Base-by-base conservation (phyloP, 2,888 invertebrate genomes). In the Leucoma salicis region DNA sequence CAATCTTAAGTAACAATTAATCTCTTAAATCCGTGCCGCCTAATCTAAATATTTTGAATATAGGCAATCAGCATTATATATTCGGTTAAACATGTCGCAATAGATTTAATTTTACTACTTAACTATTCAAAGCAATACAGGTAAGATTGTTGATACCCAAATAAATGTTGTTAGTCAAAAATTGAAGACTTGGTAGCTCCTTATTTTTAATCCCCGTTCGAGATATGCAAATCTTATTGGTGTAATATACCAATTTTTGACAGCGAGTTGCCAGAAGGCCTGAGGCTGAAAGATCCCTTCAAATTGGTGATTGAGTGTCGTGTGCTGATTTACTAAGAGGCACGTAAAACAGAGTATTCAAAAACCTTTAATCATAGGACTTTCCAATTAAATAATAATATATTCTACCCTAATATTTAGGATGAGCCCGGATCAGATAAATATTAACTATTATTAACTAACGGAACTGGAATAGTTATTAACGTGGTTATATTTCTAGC, bases 61-160 rank as follows among this genome's bases (percentile, higher is more conserved):
- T 27, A 10, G 27, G 4, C 27, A 2, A 10, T 2, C n/a, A n/a
- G 3, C 4, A n/a, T 27, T 27, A 27, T n/a, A n/a, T 27, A 27
- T 27, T 27, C n/a, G 27, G 27, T n/a, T 21, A 21, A 11, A 27
- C 11, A 11, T 27, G 27, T n/a, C 27, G 27, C 27, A 27, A 27
- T n/a, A 8, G 27, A 29, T 31, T 42, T 41, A 16, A 29, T 31
- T 28, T 35, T 32, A 27, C 44, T 25, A 42, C 44, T 46, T 38
- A 24, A 31, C 28, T 39, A 42, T 46, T 55, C 38, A 27, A 32
- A 42, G 41, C 55, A 18, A 11, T 27, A 10, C 11, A 27, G n/a
- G n/a, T n/a, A 45, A 59, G 42, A 57, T 54, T 4, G 33, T 13
- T 25, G 51, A 51, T 51, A 57, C 35, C 50, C 36, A 42, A 40